Evolutionary conservation across 2,113 vertebrate genomes (phyloP), one percentile per base, ranked within the genome.

Genomic region (Anolis sagrei): DNA sequence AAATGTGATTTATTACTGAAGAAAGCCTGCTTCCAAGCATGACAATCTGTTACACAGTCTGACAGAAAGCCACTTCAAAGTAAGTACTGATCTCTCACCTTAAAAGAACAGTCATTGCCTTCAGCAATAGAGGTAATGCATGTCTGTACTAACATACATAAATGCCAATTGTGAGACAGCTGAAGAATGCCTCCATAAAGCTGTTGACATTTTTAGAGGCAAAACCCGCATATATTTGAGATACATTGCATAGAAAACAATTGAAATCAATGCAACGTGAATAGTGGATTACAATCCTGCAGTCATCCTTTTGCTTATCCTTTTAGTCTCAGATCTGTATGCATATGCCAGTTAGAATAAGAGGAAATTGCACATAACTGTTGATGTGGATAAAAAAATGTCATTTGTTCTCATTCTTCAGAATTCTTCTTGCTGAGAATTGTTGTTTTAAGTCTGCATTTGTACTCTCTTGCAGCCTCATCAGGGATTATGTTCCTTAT

Each of bases 1-100:
- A 1, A 4, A 61, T 36, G 23, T 64, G 54, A 19, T 64, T 13
- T 39, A 39, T 5, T 21, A 64, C 21, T 29, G 1, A 62, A 14
- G 58, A 27, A 79, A 58, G 23, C 16, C 5, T 27, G 13, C n/a
- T 29, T 3, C 16, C 49, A 77, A 32, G 49, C 19, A 77, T 34
- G 32, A 29, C 77, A 64, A 72, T 34, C 21, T 91, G 85, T 89
- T 61, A 75, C 3, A 81, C 4, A 6, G 5, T 62, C 54, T 11
- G 44, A 54, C 5, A 82, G 18, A 82, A 72, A n/a, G 25, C 64
- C 70, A 44, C 51, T 62, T 39, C 49, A 82, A 82, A 82, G 6
- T 16, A 51, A 68, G n/a, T 39, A 25, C 19, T 79, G 27, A 81
- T 81, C 19, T 69, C 25, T 64, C 34, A 7, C 10, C 10, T 27